phyloP scores from a whole-genome alignment of 2,888 invertebrate species.

The Zele albiditarsus region DNA sequence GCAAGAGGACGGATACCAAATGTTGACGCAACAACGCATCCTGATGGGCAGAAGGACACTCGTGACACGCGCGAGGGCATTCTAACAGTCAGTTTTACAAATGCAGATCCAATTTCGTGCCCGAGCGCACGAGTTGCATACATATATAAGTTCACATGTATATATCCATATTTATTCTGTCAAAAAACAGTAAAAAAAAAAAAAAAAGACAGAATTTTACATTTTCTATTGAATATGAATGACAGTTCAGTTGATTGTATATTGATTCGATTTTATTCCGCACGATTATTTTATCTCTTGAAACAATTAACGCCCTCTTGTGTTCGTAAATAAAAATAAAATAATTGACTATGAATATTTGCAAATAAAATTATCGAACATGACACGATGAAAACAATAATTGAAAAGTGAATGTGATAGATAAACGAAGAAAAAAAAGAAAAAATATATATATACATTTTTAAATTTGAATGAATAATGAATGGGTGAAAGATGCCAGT shows the following conservation, averaged over 20 bases:
- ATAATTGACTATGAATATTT: neutral
- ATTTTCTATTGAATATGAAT: neutral
- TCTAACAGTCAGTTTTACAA: conserved; percentile 27
- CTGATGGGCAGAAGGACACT: conserved; percentile 33
- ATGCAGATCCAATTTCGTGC: conserved; percentile 34
- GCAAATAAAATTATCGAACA: neutral
- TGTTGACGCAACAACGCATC: conserved; percentile 35
- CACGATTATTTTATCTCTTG: neutral
- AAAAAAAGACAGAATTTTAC: neutral
- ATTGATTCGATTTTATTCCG: neutral
- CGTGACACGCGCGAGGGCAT: conserved; percentile 12
- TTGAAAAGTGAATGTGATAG: neutral
- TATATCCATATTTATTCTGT: neutral
- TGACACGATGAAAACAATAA: neutral
- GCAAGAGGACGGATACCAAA: neutral
- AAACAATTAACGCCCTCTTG: neutral
- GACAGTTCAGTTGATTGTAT: neutral
- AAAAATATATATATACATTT: conserved; percentile 1
- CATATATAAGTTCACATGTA: conserved; percentile 1
- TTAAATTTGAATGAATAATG: neutral
- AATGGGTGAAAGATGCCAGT: neutral
- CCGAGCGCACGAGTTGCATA: neutral
- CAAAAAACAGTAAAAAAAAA: no score
- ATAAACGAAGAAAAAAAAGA: neutral
- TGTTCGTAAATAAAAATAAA: neutral